These are phyloP conservation scores for Prunella himalayana DNA, from an alignment of 2,113 vertebrate genomes.

Conservation along the genomic window DNA sequence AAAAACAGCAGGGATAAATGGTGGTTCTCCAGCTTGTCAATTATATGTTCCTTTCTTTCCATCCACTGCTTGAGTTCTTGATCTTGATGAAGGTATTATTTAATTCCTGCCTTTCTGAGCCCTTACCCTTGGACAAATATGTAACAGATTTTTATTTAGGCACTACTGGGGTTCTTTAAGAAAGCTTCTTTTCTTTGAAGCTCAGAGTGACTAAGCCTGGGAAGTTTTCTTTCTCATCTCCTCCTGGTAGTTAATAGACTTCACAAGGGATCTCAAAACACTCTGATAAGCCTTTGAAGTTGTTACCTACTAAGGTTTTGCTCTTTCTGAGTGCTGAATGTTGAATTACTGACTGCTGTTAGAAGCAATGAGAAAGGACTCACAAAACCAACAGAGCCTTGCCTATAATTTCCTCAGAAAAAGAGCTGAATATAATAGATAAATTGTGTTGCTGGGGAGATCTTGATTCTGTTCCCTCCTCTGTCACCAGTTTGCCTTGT, in stretches of 20 bases:
- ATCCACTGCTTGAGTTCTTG: neutral
- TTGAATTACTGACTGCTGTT: neutral
- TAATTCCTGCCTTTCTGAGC: neutral
- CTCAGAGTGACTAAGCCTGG: neutral
- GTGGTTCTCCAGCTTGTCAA: neutral
- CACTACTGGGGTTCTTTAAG: neutral
- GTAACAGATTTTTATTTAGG: neutral
- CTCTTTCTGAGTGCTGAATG: neutral
- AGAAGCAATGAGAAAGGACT: neutral
- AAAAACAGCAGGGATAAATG: neutral
- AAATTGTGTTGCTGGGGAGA: constrained; percentile 36
- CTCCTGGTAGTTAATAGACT: constrained; percentile 4
- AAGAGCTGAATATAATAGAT: neutral
- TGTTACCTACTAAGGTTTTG: neutral
- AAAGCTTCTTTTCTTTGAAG: constrained; percentile 26
- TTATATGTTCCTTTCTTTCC: constrained; percentile 7
- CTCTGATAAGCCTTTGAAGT: constrained; percentile 4
- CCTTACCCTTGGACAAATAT: neutral
- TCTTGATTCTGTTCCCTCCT: constrained; percentile 16
- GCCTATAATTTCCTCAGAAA: constrained; percentile 16
- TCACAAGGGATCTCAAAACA: neutral
- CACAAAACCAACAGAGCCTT: neutral
- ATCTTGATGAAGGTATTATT: neutral
- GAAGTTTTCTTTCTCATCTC: constrained; percentile 1
- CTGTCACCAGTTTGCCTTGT: constrained; percentile 54